Evolutionary conservation across 2,888 invertebrate genomes (phyloP).

Genomic region (Macrosoma leucophasiata): DNA sequence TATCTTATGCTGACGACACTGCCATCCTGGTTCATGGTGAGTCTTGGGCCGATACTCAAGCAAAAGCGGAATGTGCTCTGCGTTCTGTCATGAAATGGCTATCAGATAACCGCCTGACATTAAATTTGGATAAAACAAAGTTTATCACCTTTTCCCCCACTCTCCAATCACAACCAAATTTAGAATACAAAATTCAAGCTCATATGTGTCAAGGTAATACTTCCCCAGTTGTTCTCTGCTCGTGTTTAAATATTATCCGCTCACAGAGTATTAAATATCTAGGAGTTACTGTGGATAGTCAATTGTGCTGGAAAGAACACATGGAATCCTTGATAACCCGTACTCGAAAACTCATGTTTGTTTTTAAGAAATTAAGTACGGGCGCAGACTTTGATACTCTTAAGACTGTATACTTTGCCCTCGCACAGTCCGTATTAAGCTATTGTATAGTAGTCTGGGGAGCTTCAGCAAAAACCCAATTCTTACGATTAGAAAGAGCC

Average conservation of each 20-base stretch:
- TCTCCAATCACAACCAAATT: too few species aligned
- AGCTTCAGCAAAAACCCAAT: slow-evolving; percentile 12
- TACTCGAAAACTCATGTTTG: slow-evolving; percentile 5
- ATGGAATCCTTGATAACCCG: not conserved
- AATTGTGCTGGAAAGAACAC: slow-evolving; percentile 2
- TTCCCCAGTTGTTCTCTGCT: too few species aligned
- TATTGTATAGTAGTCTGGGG: slow-evolving; percentile 14
- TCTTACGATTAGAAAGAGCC: slow-evolving; percentile 9
- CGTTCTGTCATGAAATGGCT: slow-evolving; percentile 10
- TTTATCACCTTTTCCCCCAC: too few species aligned
- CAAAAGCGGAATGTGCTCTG: slow-evolving; percentile 8
- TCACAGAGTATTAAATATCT: too few species aligned
- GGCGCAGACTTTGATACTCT: slow-evolving; percentile 4
- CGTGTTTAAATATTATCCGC: too few species aligned
- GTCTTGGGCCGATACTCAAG: slow-evolving; percentile 7
- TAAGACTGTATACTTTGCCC: slow-evolving; percentile 12
- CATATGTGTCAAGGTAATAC: too few species aligned
- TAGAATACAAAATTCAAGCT: too few species aligned
- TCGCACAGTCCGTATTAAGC: slow-evolving; percentile 10
- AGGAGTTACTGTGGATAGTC: slow-evolving; percentile 7
- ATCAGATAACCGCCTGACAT: slow-evolving; percentile 9
- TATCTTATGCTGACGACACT: slow-evolving; percentile 17
- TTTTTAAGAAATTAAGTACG: slow-evolving; percentile 6
- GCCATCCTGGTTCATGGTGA: slow-evolving; percentile 11
- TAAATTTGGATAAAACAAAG: slow-evolving; percentile 18